Evolutionary conservation across 2,797 vertebrate species (phyloP), one percentile per base, ranked within the genome.

Genomic region (Oreochromis mossambicus): DNA sequence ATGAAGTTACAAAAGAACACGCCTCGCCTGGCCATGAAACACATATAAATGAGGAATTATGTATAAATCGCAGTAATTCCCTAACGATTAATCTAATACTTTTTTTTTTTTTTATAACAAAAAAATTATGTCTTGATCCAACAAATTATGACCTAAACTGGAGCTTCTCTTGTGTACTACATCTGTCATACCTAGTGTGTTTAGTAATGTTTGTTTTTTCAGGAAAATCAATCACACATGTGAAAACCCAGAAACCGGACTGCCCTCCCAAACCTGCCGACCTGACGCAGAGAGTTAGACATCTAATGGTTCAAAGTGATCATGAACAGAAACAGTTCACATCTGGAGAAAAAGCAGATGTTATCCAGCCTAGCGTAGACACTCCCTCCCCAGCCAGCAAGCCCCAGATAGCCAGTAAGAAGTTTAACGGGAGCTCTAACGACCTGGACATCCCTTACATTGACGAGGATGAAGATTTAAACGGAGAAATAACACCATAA

Each of bases 371-470:
- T 3, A 89, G 92, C 36, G 83, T 84, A 15, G 94, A 93, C 7
- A n/a, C 54, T 1, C 77, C 92, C 54, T 52, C 81, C 38, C 3
- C 54, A 36, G 6, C 73, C 11, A 4, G 32, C 51, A 56, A 61
- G 8, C 17, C 79, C n/a, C 95, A 92, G 0, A 58, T 91, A 41
- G 92, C 73, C 34, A 92, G 88, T 52, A 92, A 95, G 58, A 94
- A 93, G 54, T 96, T 96, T 86, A 97, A 88, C 0, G 92, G 96
- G 51, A 95, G 93, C 70, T 96, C 96, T 90, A 97, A 96, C 0
- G 89, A 97, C 43, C 95, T 97, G 38, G 97, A 97, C 87, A 95
- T 97, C 84, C 96, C 97, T 3, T 95, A 92, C 85, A 95, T 96
- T n/a, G 96, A 97, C 55, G 96, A 97, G 19, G 96, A 96, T 34